Conservation (phyloP, 1,140 invertebrate species). For the Matsumurasca onukii region DNA sequence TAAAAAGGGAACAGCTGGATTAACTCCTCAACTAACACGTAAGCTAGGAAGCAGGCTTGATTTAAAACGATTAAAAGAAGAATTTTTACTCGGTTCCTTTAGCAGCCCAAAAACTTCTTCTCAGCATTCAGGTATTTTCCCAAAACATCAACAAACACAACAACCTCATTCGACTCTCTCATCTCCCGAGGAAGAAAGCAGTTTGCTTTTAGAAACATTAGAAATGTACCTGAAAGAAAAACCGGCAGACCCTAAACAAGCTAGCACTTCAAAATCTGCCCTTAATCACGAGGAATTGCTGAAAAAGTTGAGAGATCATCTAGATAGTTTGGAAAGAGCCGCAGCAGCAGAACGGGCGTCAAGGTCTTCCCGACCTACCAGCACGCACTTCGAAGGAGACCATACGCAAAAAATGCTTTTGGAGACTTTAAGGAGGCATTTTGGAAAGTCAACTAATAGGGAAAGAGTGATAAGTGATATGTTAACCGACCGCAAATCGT, state of each 20-base stretch:
- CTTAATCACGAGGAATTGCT: conserved; percentile 63
- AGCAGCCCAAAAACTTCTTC: conserved; percentile 42
- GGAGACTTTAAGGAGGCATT: conserved; percentile 66
- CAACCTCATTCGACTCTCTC: conserved; percentile 45
- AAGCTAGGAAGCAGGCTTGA: conserved; percentile 57
- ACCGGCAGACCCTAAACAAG: conserved; percentile 35
- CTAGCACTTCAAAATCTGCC: conserved; percentile 41
- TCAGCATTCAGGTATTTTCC: too few species aligned
- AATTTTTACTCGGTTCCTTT: conserved; percentile 53
- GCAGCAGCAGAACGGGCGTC: conserved; percentile 21
- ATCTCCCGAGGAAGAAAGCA: conserved; percentile 52
- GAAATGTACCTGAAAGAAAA: conserved; percentile 59
- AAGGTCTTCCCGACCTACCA: conserved; percentile 41
- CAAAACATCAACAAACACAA: too few species aligned
- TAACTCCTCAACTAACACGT: conserved; percentile 42
- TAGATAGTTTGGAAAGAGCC: conserved; percentile 51
- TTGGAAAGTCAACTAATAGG: conserved; percentile 60
- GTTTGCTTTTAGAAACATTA: conserved; percentile 61
- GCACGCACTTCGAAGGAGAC: conserved; percentile 53
- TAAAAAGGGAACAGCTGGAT: conserved; percentile 5
- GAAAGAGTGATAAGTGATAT: conserved; percentile 69
- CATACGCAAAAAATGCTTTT: conserved; percentile 58
- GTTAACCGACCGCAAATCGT: conserved; percentile 65
- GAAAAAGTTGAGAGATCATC: conserved; percentile 62
- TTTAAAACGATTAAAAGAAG: conserved; percentile 62